These are phyloP conservation scores for Clupea harengus DNA, from an alignment of 2,113 vertebrate species.

Conservation along the genomic window DNA sequence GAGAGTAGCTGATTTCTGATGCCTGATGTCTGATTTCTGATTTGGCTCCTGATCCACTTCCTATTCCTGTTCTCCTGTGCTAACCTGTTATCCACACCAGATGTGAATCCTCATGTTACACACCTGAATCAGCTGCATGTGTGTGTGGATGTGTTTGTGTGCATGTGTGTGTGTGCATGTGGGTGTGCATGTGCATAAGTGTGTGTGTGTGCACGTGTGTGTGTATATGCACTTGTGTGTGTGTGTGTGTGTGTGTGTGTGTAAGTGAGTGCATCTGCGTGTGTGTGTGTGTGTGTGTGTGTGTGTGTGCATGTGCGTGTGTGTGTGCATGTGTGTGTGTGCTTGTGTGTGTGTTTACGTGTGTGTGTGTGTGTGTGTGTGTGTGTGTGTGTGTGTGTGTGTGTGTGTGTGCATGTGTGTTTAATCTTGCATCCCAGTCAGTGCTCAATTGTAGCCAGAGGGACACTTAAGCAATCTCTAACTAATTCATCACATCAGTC, in stretches of 20 bases:
- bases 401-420: no score
- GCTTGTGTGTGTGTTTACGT: no score
- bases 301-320: no score
- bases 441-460: not conserved
- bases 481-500: not conserved
- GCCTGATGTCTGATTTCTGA: no score
- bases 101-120: not conserved
- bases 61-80: not conserved
- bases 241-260: no score
- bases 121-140: not conserved
- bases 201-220: no score
- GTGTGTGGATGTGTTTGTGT: no score
- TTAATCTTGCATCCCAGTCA: no score
- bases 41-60: not conserved
- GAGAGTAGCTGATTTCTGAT: no score
- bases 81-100: not conserved
- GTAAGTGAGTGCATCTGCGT: not conserved
- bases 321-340: no score
- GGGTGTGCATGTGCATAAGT: no score
- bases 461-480: not conserved
- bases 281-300: not conserved
- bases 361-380: not conserved
- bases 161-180: no score
- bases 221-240: not conserved
- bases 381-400: not conserved